Conservation (phyloP, 2,888 invertebrate genomes). For the Agrochola macilenta region DNA sequence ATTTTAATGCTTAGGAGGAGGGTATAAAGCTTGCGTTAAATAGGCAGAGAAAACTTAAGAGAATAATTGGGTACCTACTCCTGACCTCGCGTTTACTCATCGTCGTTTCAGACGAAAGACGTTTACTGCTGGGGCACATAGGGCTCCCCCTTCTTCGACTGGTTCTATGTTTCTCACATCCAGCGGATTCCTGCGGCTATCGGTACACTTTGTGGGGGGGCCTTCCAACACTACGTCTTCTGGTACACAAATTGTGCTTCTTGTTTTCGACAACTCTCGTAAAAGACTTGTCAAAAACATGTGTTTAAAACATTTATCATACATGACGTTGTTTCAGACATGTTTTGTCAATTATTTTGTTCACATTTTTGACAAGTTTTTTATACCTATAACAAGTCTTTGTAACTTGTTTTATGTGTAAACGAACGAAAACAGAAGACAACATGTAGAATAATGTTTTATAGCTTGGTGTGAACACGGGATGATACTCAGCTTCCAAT, state of each 20-base stretch:
- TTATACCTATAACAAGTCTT: neutral
- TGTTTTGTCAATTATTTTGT: neutral
- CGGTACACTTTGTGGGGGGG: no score
- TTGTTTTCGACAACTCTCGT: neutral
- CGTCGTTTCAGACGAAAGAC: no score
- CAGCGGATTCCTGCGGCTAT: no score
- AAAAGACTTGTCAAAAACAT: neutral
- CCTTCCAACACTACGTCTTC: no score
- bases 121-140: no score
- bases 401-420: neutral
- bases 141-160: no score
- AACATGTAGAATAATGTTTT: neutral
- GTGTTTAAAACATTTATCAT: neutral
- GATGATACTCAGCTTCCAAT: neutral
- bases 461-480: neutral
- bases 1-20: neutral
- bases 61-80: neutral
- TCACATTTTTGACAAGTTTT: neutral
- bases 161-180: no score
- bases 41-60: neutral
- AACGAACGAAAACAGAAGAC: neutral
- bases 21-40: constrained; percentile 5
- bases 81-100: neutral
- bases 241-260: neutral
- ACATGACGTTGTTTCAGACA: neutral